Evolutionary conservation across 1,140 invertebrate species (phyloP).

Genomic region (Condylostylus longicornis): DNA sequence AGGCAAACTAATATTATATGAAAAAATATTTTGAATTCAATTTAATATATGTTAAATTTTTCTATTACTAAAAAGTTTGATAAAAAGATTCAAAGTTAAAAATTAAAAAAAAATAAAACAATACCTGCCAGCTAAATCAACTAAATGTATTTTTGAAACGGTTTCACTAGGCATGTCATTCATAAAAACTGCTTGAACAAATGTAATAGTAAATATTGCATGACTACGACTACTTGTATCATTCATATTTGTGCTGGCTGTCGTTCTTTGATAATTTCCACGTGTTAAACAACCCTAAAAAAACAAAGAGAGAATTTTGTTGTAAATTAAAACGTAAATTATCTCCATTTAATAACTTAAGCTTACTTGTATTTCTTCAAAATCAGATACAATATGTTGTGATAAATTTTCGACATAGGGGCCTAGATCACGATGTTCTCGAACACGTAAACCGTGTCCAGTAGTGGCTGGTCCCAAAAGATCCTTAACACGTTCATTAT

Average conservation of each 20-base stretch:
- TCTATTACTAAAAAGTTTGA: background rate
- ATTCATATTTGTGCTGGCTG: slow-evolving; percentile 74
- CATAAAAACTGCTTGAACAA: slow-evolving; percentile 68
- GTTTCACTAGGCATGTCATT: slow-evolving; percentile 76
- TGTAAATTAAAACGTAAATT: background rate
- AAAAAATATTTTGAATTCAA: background rate
- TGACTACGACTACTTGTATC: slow-evolving; percentile 83
- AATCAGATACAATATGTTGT: slow-evolving; percentile 71
- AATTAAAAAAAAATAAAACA: slow-evolving; percentile 4
- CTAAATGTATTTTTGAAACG: slow-evolving; percentile 75
- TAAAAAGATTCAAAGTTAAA: background rate
- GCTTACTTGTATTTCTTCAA: slow-evolving; percentile 63
- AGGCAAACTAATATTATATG: slow-evolving; percentile 2
- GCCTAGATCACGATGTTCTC: slow-evolving; percentile 82
- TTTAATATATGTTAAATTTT: background rate
- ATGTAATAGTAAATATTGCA: slow-evolving; percentile 89
- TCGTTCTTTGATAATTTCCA: slow-evolving; percentile 64
- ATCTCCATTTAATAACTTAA: background rate
- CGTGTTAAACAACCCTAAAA: slow-evolving; percentile 54
- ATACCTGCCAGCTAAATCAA: slow-evolving; percentile 73
- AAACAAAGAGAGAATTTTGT: background rate
- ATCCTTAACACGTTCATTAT: slow-evolving; percentile 83
- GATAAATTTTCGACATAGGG: slow-evolving; percentile 88
- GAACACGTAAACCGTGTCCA: slow-evolving; percentile 61
- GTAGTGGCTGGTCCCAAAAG: slow-evolving; percentile 51